Evolutionary conservation across 2,888 invertebrate species (phyloP).

Genomic region (Corythucha ciliata): DNA sequence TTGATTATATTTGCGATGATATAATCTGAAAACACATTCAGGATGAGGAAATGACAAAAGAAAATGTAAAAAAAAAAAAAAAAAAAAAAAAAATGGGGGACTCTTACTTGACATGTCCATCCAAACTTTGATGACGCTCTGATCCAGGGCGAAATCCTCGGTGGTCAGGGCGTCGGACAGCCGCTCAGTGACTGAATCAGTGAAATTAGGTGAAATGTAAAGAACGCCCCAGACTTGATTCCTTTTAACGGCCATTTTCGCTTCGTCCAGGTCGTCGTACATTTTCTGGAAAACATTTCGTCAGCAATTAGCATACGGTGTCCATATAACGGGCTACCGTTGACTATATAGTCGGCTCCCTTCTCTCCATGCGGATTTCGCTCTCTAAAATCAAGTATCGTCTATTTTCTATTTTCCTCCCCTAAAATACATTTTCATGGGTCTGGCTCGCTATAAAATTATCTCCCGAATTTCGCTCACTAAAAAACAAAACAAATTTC

Average conservation of each 20-base stretch:
- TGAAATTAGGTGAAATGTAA: conserved; percentile 29
- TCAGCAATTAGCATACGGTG: too few relatives aligned
- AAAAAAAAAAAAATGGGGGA: not conserved
- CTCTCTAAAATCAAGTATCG: too few relatives aligned
- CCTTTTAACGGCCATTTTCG: conserved; percentile 31
- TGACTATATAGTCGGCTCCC: too few relatives aligned
- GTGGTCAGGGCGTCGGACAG: conserved; percentile 26
- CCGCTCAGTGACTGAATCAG: conserved; percentile 26
- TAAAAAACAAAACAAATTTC: too few relatives aligned
- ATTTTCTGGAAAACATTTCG: conserved; percentile 30
- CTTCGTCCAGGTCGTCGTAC: conserved; percentile 30
- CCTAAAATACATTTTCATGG: too few relatives aligned
- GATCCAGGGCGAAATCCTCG: conserved; percentile 39
- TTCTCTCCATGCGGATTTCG: too few relatives aligned
- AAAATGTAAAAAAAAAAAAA: not conserved
- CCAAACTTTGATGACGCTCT: conserved; percentile 30
- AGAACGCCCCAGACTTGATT: conserved; percentile 32
- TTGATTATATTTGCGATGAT: conserved; percentile 70
- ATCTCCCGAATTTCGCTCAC: too few relatives aligned
- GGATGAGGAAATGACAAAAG: not conserved
- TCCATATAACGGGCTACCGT: too few relatives aligned
- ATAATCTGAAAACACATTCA: conserved; percentile 57
- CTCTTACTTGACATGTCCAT: conserved; percentile 34
- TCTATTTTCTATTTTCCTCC: too few relatives aligned
- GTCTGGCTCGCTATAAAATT: too few relatives aligned